phyloP scores from a whole-genome alignment of 2,113 vertebrate genomes.

The Trochalopteron elliotii region DNA sequence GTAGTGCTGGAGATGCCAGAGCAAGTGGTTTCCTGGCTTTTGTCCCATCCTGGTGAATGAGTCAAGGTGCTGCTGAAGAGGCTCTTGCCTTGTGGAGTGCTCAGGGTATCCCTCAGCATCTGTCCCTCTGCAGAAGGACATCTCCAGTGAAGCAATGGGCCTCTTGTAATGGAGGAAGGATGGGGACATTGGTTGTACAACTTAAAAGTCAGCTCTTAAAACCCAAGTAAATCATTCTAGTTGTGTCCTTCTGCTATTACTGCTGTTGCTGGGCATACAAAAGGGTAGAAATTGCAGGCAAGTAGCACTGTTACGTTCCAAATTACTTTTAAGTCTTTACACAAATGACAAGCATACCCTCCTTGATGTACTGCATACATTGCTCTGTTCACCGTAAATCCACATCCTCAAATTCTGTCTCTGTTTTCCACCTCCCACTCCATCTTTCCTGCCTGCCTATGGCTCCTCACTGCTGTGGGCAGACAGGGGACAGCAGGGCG shows the following conservation, averaged over 20 bases:
- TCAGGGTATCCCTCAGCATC: neutral
- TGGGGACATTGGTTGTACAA: neutral
- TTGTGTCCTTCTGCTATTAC: neutral
- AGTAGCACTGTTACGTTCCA: neutral
- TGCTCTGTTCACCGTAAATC: neutral
- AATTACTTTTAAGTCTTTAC: neutral
- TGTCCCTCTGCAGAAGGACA: neutral
- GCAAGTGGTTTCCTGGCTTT: neutral
- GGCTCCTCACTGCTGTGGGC: neutral
- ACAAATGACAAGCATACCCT: neutral
- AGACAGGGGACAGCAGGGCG: rapidly evolving
- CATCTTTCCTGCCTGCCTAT: neutral
- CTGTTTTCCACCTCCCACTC: neutral
- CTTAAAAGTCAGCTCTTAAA: neutral
- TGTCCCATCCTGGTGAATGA: neutral
- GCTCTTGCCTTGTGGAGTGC: neutral
- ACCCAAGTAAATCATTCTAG: neutral
- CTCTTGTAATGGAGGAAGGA: neutral
- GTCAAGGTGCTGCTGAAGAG: neutral
- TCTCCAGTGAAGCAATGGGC: rapidly evolving
- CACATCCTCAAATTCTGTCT: neutral
- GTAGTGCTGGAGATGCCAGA: neutral
- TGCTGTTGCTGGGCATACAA: neutral
- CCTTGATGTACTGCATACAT: rapidly evolving
- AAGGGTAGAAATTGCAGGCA: neutral